Base-by-base conservation (phyloP, 2,113 vertebrate genomes). In the Accipiter virgatus region DNA sequence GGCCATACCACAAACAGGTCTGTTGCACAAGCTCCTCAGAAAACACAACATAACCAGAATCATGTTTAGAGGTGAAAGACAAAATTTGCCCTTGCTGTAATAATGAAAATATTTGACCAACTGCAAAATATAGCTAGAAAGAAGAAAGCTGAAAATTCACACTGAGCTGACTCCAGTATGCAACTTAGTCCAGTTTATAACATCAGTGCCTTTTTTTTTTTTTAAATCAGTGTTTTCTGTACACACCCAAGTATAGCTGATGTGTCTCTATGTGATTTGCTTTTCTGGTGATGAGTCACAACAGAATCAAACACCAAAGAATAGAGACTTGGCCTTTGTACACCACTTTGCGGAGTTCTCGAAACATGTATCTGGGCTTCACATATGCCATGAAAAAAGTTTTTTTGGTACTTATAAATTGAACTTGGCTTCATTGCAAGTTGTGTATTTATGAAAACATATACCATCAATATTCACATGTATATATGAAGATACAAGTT, bases 201-300 rank as follows among this genome's bases (percentile, higher is more conserved):
- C 7, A n/a, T 34, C 16, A 68, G 17, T 36, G 50, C 7, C 4
- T 27, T 63, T 73, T 56, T n/a, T 36, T 56, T 19, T 25, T 32
- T 50, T 23, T 25, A 48, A 0, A 2, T 31, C 61, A 80, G 9
- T 14, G 8, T n/a, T 91, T 80, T 85, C 50, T 55, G 43, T 50
- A 71, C 42, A 67, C 20, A 7, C 25, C 27, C 52, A 87, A 23
- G 1, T 20, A 62, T 3, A 75, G 29, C 62, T 68, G 9, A 81
- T 2, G 1, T 5, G 66, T 21, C 42, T 59, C n/a, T 25, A 40
- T 27, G 29, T 61, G 79, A 79, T 79, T 53, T 90, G 43, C 17
- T 92, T 90, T 78, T 88, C 63, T 88, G 34, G 12, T 86, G 56
- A 67, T 58, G 66, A 93, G 55, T 87, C 52, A 87, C 47, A 85